These are phyloP conservation scores for Amiota mariae DNA, from an alignment of 2,888 invertebrate genomes.

Conservation along the genomic window DNA sequence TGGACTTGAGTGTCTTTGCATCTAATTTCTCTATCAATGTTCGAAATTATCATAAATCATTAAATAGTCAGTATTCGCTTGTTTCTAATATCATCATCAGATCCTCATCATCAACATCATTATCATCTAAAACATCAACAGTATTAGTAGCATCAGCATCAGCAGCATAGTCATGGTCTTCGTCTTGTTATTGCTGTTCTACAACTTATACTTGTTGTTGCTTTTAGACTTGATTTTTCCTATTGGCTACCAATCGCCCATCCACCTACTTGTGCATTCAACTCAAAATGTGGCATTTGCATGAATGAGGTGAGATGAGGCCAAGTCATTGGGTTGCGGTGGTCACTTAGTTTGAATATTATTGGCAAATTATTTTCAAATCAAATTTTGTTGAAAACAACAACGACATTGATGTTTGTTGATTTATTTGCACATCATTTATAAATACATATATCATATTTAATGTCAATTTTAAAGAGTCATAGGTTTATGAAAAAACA, in stretches of 20 bases:
- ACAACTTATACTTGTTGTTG: background rate
- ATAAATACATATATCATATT: too few relatives aligned
- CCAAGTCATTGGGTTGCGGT: background rate
- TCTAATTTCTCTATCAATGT: slow-evolving; percentile 11
- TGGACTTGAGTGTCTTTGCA: slow-evolving; percentile 6
- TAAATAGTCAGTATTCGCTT: slow-evolving; percentile 1
- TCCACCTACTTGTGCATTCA: slow-evolving; percentile 11
- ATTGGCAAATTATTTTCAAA: slow-evolving; percentile 22
- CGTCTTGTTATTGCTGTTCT: background rate
- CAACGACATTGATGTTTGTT: background rate
- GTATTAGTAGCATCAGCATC: slow-evolving; percentile 1
- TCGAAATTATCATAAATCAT: slow-evolving; percentile 30
- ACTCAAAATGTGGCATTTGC: background rate
- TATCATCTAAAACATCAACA: background rate
- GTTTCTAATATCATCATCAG: slow-evolving; percentile 19
- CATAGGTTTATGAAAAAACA: too few relatives aligned
- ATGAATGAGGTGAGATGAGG: background rate
- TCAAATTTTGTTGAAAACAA: background rate
- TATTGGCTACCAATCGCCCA: too few relatives aligned
- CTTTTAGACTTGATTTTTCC: background rate
- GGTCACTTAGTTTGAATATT: background rate
- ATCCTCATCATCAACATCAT: slow-evolving; percentile 20
- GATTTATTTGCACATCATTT: background rate
- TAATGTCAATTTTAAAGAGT: too few relatives aligned
- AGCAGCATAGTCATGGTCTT: slow-evolving; percentile 4